A percentile compares a stretch with the other conserved stretches of the same genome.
phyloP scores from a whole-genome alignment of 2,888 invertebrate species.

The Ennomos quercinarius region DNA sequence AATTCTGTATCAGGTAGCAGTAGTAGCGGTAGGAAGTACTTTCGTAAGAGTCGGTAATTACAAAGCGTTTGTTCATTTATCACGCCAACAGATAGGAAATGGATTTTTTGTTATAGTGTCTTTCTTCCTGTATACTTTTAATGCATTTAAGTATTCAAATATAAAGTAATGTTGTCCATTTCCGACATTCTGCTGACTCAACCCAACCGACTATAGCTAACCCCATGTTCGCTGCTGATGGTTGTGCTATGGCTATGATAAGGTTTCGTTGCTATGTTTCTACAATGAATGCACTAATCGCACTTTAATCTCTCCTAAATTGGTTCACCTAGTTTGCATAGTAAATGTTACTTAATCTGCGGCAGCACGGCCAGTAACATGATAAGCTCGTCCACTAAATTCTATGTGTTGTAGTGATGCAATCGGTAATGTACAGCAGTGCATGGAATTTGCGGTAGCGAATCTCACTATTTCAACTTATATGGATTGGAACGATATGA shows the following conservation, averaged over 20 bases:
- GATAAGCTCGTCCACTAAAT: constrained; percentile 20
- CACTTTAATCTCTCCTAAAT: constrained; percentile 17
- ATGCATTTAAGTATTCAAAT: too few relatives aligned
- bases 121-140: background rate
- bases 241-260: constrained; percentile 4
- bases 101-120: background rate
- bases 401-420: constrained; percentile 14
- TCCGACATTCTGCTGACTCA: too few relatives aligned
- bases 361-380: constrained; percentile 16
- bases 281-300: constrained; percentile 16
- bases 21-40: background rate
- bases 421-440: constrained; percentile 12
- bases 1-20: background rate
- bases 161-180: too few relatives aligned
- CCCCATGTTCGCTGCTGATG: background rate
- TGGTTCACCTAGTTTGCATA: constrained; percentile 13
- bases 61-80: background rate
- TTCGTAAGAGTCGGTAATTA: constrained; percentile 2
- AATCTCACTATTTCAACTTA: background rate
- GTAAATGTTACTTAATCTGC: constrained; percentile 11
- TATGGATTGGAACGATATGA: too few relatives aligned
- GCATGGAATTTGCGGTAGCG: constrained; percentile 3
- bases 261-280: constrained; percentile 1
- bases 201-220: background rate
- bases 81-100: constrained; percentile 1